Evolutionary conservation across 2,797 vertebrate species (phyloP), one percentile per base, ranked within the genome.

Genomic region (Borostomias antarcticus): DNA sequence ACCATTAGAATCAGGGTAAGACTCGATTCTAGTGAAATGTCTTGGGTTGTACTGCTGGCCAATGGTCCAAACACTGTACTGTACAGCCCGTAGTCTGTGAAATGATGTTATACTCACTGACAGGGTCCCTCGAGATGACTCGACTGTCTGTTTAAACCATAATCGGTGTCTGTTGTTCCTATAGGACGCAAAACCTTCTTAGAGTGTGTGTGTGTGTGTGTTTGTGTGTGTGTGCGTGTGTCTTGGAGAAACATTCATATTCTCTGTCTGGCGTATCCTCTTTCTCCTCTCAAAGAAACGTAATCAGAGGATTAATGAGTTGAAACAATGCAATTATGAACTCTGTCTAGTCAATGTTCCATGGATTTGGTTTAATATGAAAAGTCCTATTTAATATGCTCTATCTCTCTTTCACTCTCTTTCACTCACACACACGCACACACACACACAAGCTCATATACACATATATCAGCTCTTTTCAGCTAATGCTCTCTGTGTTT

Each of bases 241-340:
- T 37, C 17, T 13, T 40, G 33, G 58, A 68, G 62, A 52, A 64
- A 69, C 58, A 59, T 51, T 71, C 62, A 21, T 68, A 67, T 37
- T 82, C 70, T 64, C 51, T 51, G 62, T 64, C 51, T 51, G 62
- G 68, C 48, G 53, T 56, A 70, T 62, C 58, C 67, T 58, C 78
- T 73, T 78, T 86, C 79, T 82, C 85, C 80, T 74, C 78, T 76
- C 87, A 70, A 80, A 50, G 66, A 70, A 78, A 80, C 81, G 81
- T 82, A 86, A 89, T 87, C 80, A 78, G 66, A 81, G 56, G 79
- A 85, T 87, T 85, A 90, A 90, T 90, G 87, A 89, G 73, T 78
- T 75, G 78, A 84, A 88, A 83, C 85, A 81, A 85, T 80, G 82
- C 81, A 79, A 90, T 90, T 85, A 88, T 74, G 75, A 80, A 85